Base-by-base conservation (phyloP, 2,113 vertebrate genomes). In the Sus scrofa region DNA sequence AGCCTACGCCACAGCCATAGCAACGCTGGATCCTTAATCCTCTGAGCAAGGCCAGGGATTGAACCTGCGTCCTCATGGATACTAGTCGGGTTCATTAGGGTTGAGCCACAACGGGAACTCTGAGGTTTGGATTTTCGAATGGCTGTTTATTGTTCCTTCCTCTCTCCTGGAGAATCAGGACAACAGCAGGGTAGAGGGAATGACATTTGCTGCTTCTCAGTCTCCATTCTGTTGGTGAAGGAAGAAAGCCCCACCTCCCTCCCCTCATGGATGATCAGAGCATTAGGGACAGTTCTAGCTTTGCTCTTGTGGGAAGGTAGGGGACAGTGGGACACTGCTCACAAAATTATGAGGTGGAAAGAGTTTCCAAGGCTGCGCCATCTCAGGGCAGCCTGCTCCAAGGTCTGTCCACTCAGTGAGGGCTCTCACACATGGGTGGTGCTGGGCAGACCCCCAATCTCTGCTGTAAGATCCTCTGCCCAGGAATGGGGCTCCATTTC, bases 171-270 rank as follows among this genome's bases (percentile, higher is more conserved):
- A 89, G 52, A 71, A n/a, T 13, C 30, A 5, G 52, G 58, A 12
- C 50, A 22, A 56, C 19, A 13, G 14, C 6, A 16, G n/a, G 34
- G 26, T 2, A 9, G 12, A 3, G 20, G 26, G 50, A 4, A n/a
- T 8, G 18, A 6, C 0, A 0, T 16, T 6, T 6, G 14, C 13
- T 4, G 3, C 34, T 37, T 78, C 34, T 70, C 39, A 20, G 78
- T 63, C 37, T 54, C 56, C 56, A 20, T 22, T 37, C 63, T n/a
- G n/a, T 58, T n/a, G 39, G 26, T 70, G 58, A 92, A 18, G 50
- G 13, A 50, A 91, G 56, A 24, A 5, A 30, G 30, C 22, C 22
- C 34, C 16, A 22, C n/a, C 18, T 16, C 34, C 16, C 0, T 6
- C 13, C 26, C n/a, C 44, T 18, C 1, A 8, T 2, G 15, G 7